Evolutionary conservation across 2,888 invertebrate genomes (phyloP).

Genomic region (Fragum fragum): DNA sequence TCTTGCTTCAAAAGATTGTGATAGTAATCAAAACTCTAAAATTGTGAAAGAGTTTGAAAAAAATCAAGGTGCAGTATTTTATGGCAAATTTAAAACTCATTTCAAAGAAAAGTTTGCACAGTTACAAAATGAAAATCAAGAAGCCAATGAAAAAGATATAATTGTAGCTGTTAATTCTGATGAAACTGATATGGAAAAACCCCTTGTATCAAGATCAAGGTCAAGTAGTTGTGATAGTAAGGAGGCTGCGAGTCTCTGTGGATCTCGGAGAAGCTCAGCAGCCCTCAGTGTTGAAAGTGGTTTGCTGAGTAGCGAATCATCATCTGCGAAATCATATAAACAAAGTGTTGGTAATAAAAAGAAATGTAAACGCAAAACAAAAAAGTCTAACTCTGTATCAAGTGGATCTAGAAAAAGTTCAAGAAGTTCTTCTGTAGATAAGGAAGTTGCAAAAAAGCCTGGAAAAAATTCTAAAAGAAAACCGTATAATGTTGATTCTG

Average conservation of each 20-base stretch:
- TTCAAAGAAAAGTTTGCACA: conserved; percentile 37
- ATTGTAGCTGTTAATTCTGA: not conserved
- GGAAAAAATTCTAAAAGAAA: conserved; percentile 31
- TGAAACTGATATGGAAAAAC: not conserved
- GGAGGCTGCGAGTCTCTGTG: conserved; percentile 16
- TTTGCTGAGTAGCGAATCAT: conserved; percentile 28
- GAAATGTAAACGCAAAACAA: conserved; percentile 31
- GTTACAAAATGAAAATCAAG: conserved; percentile 17
- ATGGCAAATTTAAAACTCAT: conserved; percentile 48
- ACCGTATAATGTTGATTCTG: conserved; percentile 49
- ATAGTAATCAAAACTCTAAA: not conserved
- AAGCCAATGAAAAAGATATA: not conserved
- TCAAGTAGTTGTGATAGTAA: conserved; percentile 36
- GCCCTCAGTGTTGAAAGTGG: conserved; percentile 62
- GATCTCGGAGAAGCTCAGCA: conserved; percentile 40
- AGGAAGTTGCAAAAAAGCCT: conserved; percentile 42
- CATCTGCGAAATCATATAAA: conserved; percentile 22
- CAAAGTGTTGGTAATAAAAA: conserved; percentile 31
- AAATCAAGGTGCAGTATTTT: conserved; percentile 9
- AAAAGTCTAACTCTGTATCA: conserved; percentile 16
- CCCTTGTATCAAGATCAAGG: conserved; percentile 1
- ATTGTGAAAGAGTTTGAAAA: not conserved
- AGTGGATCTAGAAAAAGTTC: conserved; percentile 51
- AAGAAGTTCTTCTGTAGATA: conserved; percentile 43
- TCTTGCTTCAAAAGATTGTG: not conserved